phyloP scores from a whole-genome alignment of 2,113 vertebrate genomes.

The Phodopus roborovskii region DNA sequence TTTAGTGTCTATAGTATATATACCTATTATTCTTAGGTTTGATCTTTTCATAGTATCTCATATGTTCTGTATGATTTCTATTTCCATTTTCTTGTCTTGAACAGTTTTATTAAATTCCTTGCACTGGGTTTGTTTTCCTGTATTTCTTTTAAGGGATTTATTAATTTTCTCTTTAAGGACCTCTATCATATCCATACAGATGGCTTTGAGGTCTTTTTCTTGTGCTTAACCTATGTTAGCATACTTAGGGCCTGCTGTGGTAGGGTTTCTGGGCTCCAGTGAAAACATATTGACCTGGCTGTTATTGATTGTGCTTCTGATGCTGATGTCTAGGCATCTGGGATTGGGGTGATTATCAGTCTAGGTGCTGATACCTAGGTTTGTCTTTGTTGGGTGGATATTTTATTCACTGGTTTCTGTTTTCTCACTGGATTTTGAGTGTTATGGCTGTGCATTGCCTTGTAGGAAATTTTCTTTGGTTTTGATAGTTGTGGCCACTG shows the following conservation, averaged over 20 bases:
- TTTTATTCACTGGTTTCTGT: neutral
- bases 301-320: too few relatives aligned
- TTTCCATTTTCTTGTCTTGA: neutral
- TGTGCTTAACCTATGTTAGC: neutral
- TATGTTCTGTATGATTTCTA: neutral
- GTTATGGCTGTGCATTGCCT: neutral
- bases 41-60: neutral
- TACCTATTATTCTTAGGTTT: neutral
- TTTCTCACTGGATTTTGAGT: neutral
- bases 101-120: neutral
- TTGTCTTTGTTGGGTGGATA: neutral
- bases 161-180: neutral
- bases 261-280: neutral
- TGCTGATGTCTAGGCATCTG: too few relatives aligned
- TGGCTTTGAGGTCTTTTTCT: neutral
- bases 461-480: neutral
- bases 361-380: neutral
- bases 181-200: neutral
- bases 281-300: neutral
- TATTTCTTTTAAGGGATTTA: neutral
- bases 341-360: too few relatives aligned
- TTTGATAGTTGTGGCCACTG: neutral
- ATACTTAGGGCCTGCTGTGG: neutral
- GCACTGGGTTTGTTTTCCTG: neutral
- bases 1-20: neutral